phyloP scores from a whole-genome alignment of 2,113 vertebrate species.

The Brachyhypopomus gauderio region DNA sequence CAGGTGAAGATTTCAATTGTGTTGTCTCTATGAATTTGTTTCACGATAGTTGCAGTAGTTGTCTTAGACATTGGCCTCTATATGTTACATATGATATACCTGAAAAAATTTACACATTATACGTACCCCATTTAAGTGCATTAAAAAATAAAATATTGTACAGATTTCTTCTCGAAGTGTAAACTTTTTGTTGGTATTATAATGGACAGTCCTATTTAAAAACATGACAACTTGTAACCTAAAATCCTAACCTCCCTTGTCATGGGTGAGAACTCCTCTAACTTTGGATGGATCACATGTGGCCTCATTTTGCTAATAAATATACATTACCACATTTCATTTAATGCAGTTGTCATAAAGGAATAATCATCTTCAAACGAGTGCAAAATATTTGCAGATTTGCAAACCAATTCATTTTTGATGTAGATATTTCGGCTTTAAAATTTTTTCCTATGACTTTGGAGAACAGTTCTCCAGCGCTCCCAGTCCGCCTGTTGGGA shows the following conservation, averaged over 20 bases:
- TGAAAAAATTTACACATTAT: constrained; percentile 38
- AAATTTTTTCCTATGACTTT: constrained; percentile 52
- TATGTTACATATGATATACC: constrained; percentile 36
- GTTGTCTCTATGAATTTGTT: constrained; percentile 64
- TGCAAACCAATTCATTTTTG: constrained; percentile 36
- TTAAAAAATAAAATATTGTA: constrained; percentile 23
- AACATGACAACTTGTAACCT: constrained; percentile 13
- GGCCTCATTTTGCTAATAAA: constrained; percentile 56
- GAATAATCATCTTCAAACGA: constrained; percentile 66
- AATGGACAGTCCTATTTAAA: constrained; percentile 14
- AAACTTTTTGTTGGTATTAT: constrained; percentile 30
- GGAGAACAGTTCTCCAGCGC: constrained; percentile 58
- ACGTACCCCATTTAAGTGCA: constrained; percentile 41
- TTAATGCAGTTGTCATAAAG: constrained; percentile 65
- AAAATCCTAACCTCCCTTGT: background rate
- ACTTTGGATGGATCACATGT: background rate
- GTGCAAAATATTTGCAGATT: constrained; percentile 71
- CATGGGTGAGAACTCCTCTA: constrained; percentile 14
- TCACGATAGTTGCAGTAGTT: constrained; percentile 21
- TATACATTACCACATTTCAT: constrained; percentile 70
- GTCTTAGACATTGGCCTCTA: constrained; percentile 35
- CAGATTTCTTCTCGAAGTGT: background rate
- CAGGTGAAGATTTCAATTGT: constrained; percentile 60
- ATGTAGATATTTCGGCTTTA: constrained; percentile 59
- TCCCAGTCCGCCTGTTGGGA: constrained; percentile 66